Evolutionary conservation across 2,888 invertebrate genomes (phyloP).

Genomic region (Eupithecia exiguata): DNA sequence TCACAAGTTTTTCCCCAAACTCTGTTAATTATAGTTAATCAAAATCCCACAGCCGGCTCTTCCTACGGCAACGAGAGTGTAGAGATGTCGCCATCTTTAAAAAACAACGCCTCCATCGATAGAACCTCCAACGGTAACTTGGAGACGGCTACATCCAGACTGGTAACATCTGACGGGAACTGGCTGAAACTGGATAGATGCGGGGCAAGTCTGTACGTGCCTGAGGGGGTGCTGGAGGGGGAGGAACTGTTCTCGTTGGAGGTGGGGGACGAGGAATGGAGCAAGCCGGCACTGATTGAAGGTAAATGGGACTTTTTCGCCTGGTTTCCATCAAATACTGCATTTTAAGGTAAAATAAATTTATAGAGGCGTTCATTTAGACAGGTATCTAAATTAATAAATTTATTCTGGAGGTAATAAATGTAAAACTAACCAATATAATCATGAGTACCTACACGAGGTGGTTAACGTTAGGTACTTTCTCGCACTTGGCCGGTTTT

Average conservation of each 20-base stretch:
- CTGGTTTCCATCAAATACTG: neutral
- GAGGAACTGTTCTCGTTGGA: slow-evolving; percentile 94
- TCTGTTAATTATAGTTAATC: neutral
- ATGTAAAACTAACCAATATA: too few species aligned
- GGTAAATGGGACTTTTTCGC: slow-evolving; percentile 61
- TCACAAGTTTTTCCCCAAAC: neutral
- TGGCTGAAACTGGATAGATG: slow-evolving; percentile 88
- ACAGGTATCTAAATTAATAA: too few species aligned
- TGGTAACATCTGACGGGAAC: slow-evolving; percentile 84
- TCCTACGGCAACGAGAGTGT: slow-evolving; percentile 79
- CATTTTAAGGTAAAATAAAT: too few species aligned
- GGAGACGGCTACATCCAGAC: slow-evolving; percentile 76
- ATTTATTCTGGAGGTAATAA: too few species aligned
- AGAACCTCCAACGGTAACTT: slow-evolving; percentile 63
- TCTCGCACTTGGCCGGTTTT: too few species aligned
- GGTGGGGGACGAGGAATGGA: slow-evolving; percentile 95
- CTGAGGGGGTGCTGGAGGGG: slow-evolving; percentile 94
- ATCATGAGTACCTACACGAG: too few species aligned
- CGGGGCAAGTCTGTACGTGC: slow-evolving; percentile 92
- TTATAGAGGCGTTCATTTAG: too few species aligned
- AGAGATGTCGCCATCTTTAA: slow-evolving; percentile 77
- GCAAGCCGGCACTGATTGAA: slow-evolving; percentile 92
- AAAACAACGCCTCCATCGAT: slow-evolving; percentile 74
- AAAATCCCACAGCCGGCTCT: slow-evolving; percentile 66
- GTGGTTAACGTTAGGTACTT: too few species aligned